phyloP scores from a whole-genome alignment of 2,113 vertebrate genomes.

The Alouatta palliata region DNA sequence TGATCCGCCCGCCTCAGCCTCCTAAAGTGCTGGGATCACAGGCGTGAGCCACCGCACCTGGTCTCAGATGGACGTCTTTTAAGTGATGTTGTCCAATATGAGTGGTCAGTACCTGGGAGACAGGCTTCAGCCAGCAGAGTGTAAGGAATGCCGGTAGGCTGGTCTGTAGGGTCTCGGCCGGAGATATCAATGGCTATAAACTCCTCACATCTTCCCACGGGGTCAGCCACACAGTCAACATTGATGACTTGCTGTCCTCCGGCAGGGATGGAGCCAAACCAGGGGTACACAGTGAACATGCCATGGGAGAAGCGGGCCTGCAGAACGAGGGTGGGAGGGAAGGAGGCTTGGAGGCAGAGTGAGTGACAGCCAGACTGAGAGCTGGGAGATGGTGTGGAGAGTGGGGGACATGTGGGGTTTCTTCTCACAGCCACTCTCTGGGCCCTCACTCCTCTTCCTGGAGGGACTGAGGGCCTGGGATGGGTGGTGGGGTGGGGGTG shows the following conservation, averaged over 20 bases:
- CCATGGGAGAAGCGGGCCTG: constrained; percentile 86
- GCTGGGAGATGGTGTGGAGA: background rate
- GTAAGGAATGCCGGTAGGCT: constrained; percentile 88
- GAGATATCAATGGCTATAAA: constrained; percentile 87
- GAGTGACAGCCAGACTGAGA: background rate
- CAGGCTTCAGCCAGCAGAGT: constrained; percentile 89
- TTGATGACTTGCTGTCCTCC: constrained; percentile 86
- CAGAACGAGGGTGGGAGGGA: background rate
- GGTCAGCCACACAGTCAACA: constrained; percentile 90
- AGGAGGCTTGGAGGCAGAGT: background rate
- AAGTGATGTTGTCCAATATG: background rate
- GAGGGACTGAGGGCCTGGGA: background rate
- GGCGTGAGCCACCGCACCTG: too few species aligned
- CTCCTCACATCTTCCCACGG: constrained; percentile 86
- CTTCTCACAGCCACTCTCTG: background rate
- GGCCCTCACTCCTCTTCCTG: background rate
- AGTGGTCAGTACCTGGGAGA: constrained; percentile 85
- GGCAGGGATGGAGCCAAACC: constrained; percentile 82
- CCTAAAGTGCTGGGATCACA: too few species aligned
- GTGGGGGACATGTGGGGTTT: background rate
- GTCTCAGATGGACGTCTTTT: background rate
- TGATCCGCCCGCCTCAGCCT: too few species aligned
- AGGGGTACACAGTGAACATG: constrained; percentile 90
- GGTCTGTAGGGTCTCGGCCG: constrained; percentile 88
- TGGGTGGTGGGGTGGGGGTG: too few species aligned